phyloP scores from a whole-genome alignment of 1,140 invertebrate genomes.

The Tetramorium simillimum region DNA sequence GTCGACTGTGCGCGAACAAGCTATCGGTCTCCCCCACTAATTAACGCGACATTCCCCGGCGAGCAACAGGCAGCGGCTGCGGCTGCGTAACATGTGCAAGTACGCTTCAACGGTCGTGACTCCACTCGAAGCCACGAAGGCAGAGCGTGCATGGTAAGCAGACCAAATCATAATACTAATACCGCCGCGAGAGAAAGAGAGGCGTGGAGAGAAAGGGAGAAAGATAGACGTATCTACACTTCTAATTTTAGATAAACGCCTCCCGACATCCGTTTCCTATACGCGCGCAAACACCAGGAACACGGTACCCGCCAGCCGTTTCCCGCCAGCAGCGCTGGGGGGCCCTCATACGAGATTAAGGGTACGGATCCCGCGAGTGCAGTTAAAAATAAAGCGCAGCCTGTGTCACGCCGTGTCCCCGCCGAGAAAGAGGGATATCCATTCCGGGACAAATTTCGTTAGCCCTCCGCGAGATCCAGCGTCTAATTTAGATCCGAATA shows the following conservation, averaged over 20 bases:
- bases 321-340: neutral
- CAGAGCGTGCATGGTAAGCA: slow-evolving; percentile 40
- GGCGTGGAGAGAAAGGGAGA: neutral
- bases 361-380: slow-evolving; percentile 37
- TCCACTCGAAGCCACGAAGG: slow-evolving; percentile 29
- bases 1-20: slow-evolving; percentile 8
- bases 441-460: neutral
- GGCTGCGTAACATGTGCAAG: slow-evolving; percentile 57
- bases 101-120: slow-evolving; percentile 53
- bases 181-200: neutral
- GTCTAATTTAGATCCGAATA: neutral
- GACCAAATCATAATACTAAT: slow-evolving; percentile 58
- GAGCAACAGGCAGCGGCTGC: slow-evolving; percentile 32
- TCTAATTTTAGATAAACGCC: slow-evolving; percentile 58
- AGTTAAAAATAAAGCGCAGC: slow-evolving; percentile 53
- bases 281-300: slow-evolving; percentile 26
- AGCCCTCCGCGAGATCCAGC: neutral
- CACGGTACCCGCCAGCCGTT: slow-evolving; percentile 54
- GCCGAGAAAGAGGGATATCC: neutral
- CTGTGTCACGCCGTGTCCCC: neutral
- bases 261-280: slow-evolving; percentile 47
- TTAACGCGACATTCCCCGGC: slow-evolving; percentile 37
- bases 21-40: slow-evolving; percentile 32
- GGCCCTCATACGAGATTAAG: slow-evolving; percentile 25
- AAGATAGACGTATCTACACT: slow-evolving; percentile 26